A percentile compares a stretch with the other conserved stretches of the same genome.
Evolutionary conservation across 2,888 invertebrate genomes (phyloP).

Genomic region (Lepidochrysops patricia): DNA sequence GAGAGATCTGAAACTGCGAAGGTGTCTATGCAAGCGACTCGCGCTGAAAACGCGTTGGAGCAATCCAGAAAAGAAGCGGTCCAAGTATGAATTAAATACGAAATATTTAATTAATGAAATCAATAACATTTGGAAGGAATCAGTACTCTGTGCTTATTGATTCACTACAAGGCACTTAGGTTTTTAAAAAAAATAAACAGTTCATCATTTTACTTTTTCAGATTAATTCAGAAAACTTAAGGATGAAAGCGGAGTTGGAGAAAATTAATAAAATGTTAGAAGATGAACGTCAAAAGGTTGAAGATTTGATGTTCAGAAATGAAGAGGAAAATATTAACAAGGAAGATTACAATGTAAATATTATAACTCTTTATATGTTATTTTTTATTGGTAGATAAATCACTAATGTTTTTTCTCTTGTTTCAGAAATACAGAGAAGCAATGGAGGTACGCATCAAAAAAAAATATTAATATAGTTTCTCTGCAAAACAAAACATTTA

Average conservation of each 20-base stretch:
- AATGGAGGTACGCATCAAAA: conserved; percentile 51
- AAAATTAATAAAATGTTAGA: conserved; percentile 79
- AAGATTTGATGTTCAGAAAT: conserved; percentile 91
- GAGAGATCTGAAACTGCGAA: conserved; percentile 92
- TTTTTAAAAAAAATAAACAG: neutral
- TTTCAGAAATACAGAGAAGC: conserved; percentile 70
- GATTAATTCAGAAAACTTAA: conserved; percentile 68
- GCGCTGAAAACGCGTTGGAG: conserved; percentile 79
- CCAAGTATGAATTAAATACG: no score
- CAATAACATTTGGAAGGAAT: neutral
- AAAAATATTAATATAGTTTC: neutral
- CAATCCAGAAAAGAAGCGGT: conserved; percentile 77
- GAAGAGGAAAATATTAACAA: conserved; percentile 94
- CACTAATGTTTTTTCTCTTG: conserved; percentile 27
- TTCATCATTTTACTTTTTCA: conserved; percentile 28
- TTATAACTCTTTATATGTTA: neutral
- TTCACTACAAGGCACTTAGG: neutral
- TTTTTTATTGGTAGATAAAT: neutral
- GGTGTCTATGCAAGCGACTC: conserved; percentile 86
- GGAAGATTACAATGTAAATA: conserved; percentile 87
- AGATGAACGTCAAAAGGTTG: conserved; percentile 86
- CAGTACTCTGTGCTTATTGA: no score
- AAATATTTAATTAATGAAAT: no score
- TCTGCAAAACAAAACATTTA: neutral
- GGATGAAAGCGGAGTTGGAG: conserved; percentile 72